Conservation (phyloP, 2,797 vertebrate genomes). For the Pseudotriccus pelzelni region DNA sequence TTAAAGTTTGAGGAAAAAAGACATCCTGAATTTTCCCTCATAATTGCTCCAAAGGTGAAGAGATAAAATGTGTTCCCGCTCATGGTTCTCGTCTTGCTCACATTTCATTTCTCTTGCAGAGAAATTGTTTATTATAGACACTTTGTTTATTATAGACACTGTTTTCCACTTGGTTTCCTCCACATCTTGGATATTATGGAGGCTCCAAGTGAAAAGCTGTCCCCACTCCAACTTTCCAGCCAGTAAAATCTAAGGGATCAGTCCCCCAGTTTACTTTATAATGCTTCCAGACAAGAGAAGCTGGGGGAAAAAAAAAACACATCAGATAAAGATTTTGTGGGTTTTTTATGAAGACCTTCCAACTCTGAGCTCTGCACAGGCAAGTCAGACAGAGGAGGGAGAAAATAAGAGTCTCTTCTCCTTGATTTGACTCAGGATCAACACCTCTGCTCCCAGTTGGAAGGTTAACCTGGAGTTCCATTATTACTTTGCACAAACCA, state of each 20-base stretch:
- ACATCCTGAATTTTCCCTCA: neutral
- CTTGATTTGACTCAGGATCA: neutral
- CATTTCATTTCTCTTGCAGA: neutral
- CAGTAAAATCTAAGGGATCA: neutral
- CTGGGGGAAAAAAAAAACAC: neutral
- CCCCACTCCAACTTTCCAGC: neutral
- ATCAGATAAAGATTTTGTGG: neutral
- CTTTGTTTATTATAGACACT: neutral
- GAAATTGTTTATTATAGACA: too few species aligned
- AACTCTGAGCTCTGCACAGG: neutral
- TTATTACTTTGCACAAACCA: neutral
- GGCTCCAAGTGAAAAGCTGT: neutral
- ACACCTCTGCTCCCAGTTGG: neutral
- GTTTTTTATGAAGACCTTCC: neutral
- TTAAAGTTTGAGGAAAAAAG: neutral
- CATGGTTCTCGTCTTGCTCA: neutral
- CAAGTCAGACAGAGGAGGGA: neutral
- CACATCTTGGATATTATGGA: neutral
- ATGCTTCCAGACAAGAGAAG: neutral
- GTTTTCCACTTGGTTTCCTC: neutral
- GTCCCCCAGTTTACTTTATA: neutral
- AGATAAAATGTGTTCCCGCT: neutral
- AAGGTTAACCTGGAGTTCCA: neutral
- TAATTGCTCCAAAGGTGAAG: neutral
- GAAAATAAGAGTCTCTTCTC: neutral